Percentiles rank a stretch among this genome's conserved stretches.
Conservation (phyloP, 2,113 vertebrate genomes). For the Paracanthobrama guichenoti region DNA sequence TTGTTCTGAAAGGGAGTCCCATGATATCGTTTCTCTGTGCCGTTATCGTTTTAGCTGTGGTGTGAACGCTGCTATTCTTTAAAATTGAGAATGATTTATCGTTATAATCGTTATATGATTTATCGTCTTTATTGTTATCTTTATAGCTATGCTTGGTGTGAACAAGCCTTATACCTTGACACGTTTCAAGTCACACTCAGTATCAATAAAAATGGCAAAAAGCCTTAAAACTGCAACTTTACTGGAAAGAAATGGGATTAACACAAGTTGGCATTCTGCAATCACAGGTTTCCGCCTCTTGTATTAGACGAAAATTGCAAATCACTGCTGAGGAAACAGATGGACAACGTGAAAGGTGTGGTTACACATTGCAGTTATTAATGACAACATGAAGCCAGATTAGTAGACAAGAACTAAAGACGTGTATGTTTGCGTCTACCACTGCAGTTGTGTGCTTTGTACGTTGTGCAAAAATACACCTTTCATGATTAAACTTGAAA, state of each 20-base stretch:
- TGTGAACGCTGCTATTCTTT: too few species aligned
- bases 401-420: constrained; percentile 33
- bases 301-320: constrained; percentile 51
- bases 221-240: constrained; percentile 33
- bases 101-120: too few species aligned
- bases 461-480: neutral
- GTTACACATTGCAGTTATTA: constrained; percentile 13
- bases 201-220: neutral
- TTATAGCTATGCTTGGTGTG: too few species aligned
- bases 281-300: constrained; percentile 44
- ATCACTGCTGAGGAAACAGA: constrained; percentile 55
- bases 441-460: constrained; percentile 3
- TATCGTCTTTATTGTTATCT: too few species aligned
- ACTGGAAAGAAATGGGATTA: neutral
- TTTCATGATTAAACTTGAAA: constrained; percentile 41
- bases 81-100: too few species aligned
- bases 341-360: constrained; percentile 37
- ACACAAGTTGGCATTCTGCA: neutral
- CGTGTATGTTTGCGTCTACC: constrained; percentile 24
- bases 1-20: too few species aligned
- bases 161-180: neutral
- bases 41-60: too few species aligned
- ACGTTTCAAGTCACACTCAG: neutral
- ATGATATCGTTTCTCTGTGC: too few species aligned
- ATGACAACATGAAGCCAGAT: constrained; percentile 14